A percentile compares a stretch with the other conserved stretches of the same genome.
These are phyloP conservation scores for Choloepus hoffmanni DNA, from an alignment of 2,113 vertebrate genomes.

Conservation along the genomic window DNA sequence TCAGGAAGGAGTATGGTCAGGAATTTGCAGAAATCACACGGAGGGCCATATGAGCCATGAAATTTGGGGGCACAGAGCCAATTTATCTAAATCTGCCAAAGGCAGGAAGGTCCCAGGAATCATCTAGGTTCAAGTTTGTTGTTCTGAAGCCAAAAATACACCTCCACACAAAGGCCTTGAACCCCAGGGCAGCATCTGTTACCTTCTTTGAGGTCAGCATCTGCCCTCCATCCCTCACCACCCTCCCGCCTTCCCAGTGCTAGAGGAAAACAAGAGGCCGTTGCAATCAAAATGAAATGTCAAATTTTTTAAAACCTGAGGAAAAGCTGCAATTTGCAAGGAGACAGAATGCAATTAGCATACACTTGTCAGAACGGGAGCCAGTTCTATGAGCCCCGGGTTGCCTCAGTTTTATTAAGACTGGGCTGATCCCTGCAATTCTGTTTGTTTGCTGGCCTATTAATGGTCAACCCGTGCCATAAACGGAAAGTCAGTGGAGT, in stretches of 20 bases:
- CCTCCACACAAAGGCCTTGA: neutral
- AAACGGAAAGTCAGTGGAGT: neutral
- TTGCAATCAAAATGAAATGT: slow-evolving; percentile 79
- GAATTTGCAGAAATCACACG: neutral
- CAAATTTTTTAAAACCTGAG: slow-evolving; percentile 74
- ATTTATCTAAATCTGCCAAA: neutral
- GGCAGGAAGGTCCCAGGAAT: neutral
- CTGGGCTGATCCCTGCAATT: neutral
- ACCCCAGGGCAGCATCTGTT: neutral
- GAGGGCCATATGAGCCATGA: neutral
- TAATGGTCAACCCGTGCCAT: neutral
- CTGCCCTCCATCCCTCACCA: neutral
- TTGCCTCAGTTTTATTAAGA: slow-evolving; percentile 11
- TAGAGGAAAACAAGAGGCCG: slow-evolving; percentile 32
- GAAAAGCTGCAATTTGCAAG: slow-evolving; percentile 83
- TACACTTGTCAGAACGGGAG: slow-evolving; percentile 75
- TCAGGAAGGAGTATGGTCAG: neutral
- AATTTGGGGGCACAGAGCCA: neutral
- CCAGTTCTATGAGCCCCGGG: slow-evolving; percentile 50
- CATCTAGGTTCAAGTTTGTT: neutral
- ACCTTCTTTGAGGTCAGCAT: neutral
- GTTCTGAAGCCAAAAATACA: neutral
- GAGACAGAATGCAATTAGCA: slow-evolving; percentile 83
- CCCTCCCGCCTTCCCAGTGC: neutral
- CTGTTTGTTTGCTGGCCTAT: neutral